A percentile compares a stretch with the other conserved stretches of the same genome.
Conservation (phyloP, 2,113 vertebrate genomes). For the Hylia prasina region DNA sequence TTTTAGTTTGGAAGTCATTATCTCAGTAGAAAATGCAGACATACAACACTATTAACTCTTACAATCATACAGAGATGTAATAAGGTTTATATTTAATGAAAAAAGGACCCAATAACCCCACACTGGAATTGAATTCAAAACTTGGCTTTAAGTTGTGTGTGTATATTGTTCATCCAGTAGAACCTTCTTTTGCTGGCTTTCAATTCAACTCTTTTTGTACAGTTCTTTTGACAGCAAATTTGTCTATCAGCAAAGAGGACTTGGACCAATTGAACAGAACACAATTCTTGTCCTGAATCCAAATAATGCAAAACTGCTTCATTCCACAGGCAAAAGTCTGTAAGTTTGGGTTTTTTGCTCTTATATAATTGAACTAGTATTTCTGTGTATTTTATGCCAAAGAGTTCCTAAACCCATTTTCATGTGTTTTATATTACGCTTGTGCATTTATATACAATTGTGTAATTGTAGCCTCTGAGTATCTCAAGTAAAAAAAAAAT, state of each 20-base stretch:
- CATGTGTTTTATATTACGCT: not conserved
- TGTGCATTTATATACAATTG: not conserved
- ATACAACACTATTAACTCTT: not conserved
- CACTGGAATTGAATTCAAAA: not conserved
- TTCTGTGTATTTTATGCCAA: not conserved
- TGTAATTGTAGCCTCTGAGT: not conserved
- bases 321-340: slow-evolving; percentile 86
- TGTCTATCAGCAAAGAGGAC: slow-evolving; percentile 85
- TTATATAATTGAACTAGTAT: not conserved
- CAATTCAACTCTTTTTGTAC: slow-evolving; percentile 16
- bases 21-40: not conserved
- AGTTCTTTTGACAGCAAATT: slow-evolving; percentile 88
- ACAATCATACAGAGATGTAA: not conserved
- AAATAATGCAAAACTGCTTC: slow-evolving; percentile 78
- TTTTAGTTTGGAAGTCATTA: not conserved
- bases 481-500: not conserved
- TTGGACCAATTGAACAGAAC: slow-evolving; percentile 90
- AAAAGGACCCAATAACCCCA: not conserved
- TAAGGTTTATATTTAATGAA: not conserved
- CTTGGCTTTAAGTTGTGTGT: not conserved
- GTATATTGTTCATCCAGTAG: not conserved
- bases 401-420: not conserved
- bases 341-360: slow-evolving; percentile 63
- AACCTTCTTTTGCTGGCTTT: not conserved
- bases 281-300: slow-evolving; percentile 88